Base-by-base conservation (phyloP, 1,140 invertebrate genomes). In the Plectrocnemia conspersa region DNA sequence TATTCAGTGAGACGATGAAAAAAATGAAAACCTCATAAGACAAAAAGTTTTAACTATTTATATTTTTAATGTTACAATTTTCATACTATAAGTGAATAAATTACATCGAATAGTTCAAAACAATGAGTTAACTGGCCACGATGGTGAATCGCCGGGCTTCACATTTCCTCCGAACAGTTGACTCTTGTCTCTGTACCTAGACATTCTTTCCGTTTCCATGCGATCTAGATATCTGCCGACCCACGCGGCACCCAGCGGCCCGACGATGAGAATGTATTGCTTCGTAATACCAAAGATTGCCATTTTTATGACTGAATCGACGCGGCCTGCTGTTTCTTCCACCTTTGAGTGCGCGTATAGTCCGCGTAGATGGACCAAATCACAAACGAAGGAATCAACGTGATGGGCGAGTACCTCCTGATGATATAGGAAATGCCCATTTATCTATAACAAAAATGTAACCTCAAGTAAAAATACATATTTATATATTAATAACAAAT, bases 171-270 rank as follows among this genome's bases (percentile, higher is more conserved):
- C 86, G 68, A 82, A 91, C 3, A 91, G 68, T 19, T 79, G 78
- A 64, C 85, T 88, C 67, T 86, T 89, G 64, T 91, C 88, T 54
- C 88, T 77, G 66, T 84, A 91, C 24, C 68, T 68, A 1, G 77
- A 78, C 78, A 88, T 81, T 32, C 85, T 79, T 29, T 81, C 68
- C 7, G 81, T 82, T 72, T 90, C 86, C 53, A 79, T 71, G 3
- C 69, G 66, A 64, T 89, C 85, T 15, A 90, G 53, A 56, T 68
- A 82, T 53, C 71, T 71, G 1, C 88, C 88, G 58, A 87, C 58
- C 0, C 68, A 63, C 63, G 70, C 81, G 0, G 79, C 80, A 27
- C 67, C 44, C 2, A 81, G 4, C 1, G 85, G 82, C 1, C 84
- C 9, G 2, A 64, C 60, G 2, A 70, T 59, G 64, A 68, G 69